These are phyloP conservation scores for Mobula birostris DNA, from an alignment of 2,113 vertebrate genomes.

Conservation along the genomic window DNA sequence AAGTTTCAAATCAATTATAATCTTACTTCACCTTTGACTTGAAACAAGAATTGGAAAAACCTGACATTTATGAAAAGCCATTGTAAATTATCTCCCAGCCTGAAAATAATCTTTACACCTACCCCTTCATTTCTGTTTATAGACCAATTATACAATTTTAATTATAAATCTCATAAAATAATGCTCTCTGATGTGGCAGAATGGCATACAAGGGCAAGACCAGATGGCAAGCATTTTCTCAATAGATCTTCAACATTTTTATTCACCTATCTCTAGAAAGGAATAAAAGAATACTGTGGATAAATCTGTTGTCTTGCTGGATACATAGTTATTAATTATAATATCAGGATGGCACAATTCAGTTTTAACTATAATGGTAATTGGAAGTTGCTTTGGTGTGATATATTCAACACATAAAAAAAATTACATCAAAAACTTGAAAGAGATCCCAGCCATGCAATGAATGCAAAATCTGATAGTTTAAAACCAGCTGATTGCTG, in stretches of 20 bases:
- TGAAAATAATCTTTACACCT: too few relatives aligned
- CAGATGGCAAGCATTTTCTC: not conserved
- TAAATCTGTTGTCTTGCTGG: not conserved
- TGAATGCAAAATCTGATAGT: not conserved
- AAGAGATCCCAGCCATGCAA: not conserved
- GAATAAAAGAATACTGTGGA: too few relatives aligned
- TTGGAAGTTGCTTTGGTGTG: not conserved
- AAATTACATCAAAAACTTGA: not conserved
- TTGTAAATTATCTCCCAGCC: too few relatives aligned
- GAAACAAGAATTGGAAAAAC: too few relatives aligned
- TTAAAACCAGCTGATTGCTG: not conserved
- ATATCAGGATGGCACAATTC: not conserved
- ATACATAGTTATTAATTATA: not conserved
- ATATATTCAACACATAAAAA: not conserved
- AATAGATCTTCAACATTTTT: not conserved
- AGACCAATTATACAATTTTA: too few relatives aligned
- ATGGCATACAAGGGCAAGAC: too few relatives aligned
- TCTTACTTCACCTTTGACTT: too few relatives aligned
- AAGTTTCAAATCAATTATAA: too few relatives aligned
- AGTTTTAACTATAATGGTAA: not conserved
- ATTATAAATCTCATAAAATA: too few relatives aligned
- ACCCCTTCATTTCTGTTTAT: too few relatives aligned
- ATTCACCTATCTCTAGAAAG: not conserved
- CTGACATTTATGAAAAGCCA: too few relatives aligned
- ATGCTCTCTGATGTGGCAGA: too few relatives aligned